Conservation (phyloP, 2,888 invertebrate genomes). For the Nowickia ferox region DNA sequence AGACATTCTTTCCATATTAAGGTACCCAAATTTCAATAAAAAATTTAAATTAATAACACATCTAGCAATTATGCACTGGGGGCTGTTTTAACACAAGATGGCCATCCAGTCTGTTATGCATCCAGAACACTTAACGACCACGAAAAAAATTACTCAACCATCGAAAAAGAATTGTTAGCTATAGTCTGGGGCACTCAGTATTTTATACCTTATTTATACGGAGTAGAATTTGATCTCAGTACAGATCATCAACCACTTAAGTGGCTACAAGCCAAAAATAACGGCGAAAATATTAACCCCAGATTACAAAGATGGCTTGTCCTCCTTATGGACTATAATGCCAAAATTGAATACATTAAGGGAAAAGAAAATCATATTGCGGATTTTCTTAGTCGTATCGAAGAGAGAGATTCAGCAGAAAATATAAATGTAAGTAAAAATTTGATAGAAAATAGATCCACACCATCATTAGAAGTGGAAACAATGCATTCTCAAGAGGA, state of each 20-base stretch:
- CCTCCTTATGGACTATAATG: constrained; percentile 76
- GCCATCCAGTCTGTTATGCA: constrained; percentile 74
- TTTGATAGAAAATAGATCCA: constrained; percentile 4
- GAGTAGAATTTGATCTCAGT: constrained; percentile 37
- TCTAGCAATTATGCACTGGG: constrained; percentile 2
- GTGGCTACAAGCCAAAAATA: neutral
- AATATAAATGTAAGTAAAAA: constrained; percentile 50
- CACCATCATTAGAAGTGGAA: constrained; percentile 15
- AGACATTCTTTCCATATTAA: neutral
- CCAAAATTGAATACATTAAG: constrained; percentile 71
- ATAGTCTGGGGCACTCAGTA: constrained; percentile 73
- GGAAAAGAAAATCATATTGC: constrained; percentile 49
- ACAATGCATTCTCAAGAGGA: constrained; percentile 35
- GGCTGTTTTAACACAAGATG: constrained; percentile 5
- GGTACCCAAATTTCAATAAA: neutral
- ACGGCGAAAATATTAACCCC: constrained; percentile 61
- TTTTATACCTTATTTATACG: constrained; percentile 74
- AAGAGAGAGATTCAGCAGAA: constrained; percentile 25
- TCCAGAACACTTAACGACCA: constrained; percentile 74
- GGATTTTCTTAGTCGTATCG: constrained; percentile 36
- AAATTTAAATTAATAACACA: constrained; percentile 8
- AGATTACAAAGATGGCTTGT: constrained; percentile 75
- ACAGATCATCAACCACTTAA: constrained; percentile 16
- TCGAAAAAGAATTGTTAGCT: neutral
- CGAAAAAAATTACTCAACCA: no score